Evolutionary conservation across 2,888 invertebrate genomes (phyloP), one percentile per base, ranked within the genome.

Genomic region (Phorcus lineatus): DNA sequence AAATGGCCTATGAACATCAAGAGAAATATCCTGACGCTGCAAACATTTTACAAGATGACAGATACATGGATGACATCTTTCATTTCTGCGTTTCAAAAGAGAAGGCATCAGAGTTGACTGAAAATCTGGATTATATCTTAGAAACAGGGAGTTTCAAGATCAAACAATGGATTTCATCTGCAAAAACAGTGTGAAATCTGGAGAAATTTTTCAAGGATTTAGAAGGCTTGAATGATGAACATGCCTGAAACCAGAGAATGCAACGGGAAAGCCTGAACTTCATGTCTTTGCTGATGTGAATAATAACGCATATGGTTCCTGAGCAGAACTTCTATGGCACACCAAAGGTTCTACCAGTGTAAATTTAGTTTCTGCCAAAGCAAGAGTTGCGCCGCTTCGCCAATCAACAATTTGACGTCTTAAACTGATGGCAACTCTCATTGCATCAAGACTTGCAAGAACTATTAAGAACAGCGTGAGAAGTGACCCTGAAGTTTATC

Each of bases 61-160:
- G 81, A 22, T 79, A 81, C 28, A 78, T 79, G 62, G 81, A 76
- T 53, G 81, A 81, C 57, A 24, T 78, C 3, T 70, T 81, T 52
- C 77, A 81, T 57, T 81, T 78, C 17, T 81, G 81, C n/a, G 40
- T 16, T 4, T n/a, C 4, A 24, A 13, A 16, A 0, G 16, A 31
- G 11, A 53, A 75, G 31, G 80, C 80, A 17, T 17, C n/a, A 11
- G 52, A 77, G n/a, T 11, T 31, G 22, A 80, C 77, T 22, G 16
- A 6, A 36, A 53, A 70, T 11, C 53, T 81, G 31, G 78, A 81
- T 52, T 0, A 55, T 16, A 22, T 78, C n/a, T 47, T 81, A 4
- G 52, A 52, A 3, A 40, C 74, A 17, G 81, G 81, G 17, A 74
- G 70, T 36, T 81, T 81, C 24, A 36, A 76, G 62, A 77, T 80